Base-by-base conservation (phyloP, 1,140 invertebrate genomes). In the Drosophila watanabei region DNA sequence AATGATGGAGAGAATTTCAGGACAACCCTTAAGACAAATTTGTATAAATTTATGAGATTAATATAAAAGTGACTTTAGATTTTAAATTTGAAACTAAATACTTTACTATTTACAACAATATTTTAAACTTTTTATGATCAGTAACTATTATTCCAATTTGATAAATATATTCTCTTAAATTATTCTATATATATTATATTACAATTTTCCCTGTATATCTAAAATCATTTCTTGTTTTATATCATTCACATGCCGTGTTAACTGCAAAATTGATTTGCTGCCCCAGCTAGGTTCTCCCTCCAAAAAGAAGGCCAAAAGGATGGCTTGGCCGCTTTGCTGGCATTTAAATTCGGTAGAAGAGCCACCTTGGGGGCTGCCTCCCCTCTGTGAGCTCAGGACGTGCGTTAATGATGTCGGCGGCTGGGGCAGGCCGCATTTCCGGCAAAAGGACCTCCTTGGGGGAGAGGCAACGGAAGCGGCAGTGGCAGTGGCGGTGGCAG, bases 401-500 rank as follows among this genome's bases (percentile, higher is more conserved):
- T 79, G 71, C 71, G 75, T 79, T 79, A 79, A 79, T 79, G 75
- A 79, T 79, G 75, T 79, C 57, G 64, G 56, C 65, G 45, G 65
- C 65, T 79, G 75, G 75, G 75, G 57, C 75, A 79, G n/a, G 75
- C 75, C 75, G 51, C 75, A 62, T 51, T 75, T 61, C 69, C 59
- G 41, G n/a, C 58, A 14, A 57, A 57, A 16, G 35, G 54, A 39
- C 60, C 48, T 64, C 45, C 66, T 63, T 52, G 9, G 35, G 56
- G 35, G 54, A 56, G 52, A 24, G 35, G 14, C 20, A 28, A 10
- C 54, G 54, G 54, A 57, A 57, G 51, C 32, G 48, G 48, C 48
- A 28, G 48, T 49, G 18, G 30, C 3, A 16, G 20, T 4, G 49
- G 5, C 5, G 10, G 28, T 9, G 28, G 14, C 8, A 18, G 11